Percentiles rank a stretch among this genome's conserved stretches.
phyloP scores from a whole-genome alignment of 2,888 invertebrate species.

The Cataglyphis cursor region DNA sequence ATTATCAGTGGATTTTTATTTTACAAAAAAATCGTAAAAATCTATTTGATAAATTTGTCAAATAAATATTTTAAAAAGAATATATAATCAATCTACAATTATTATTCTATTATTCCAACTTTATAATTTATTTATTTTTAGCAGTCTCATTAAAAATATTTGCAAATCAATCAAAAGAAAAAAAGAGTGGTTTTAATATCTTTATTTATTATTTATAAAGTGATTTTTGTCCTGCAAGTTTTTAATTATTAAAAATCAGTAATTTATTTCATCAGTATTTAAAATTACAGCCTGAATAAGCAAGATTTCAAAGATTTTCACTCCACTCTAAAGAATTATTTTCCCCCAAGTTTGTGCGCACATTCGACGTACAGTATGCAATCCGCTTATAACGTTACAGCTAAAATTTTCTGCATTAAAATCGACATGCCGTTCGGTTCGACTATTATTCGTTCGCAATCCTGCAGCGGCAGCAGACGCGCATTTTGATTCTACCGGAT shows the following conservation, averaged over 20 bases:
- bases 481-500: conserved; percentile 61
- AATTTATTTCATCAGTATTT: neutral
- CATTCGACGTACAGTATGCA: conserved; percentile 8
- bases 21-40: neutral
- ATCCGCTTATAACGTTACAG: conserved; percentile 49
- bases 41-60: neutral
- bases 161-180: neutral
- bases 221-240: neutral
- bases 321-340: conserved; percentile 8
- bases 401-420: conserved; percentile 32
- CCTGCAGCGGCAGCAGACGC: conserved; percentile 42
- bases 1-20: neutral
- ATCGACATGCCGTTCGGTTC: conserved; percentile 29
- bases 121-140: neutral
- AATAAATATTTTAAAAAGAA: neutral
- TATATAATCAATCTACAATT: conserved; percentile 21
- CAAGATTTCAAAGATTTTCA: neutral
- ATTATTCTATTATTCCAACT: neutral
- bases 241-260: neutral
- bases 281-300: neutral
- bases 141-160: neutral
- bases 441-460: conserved; percentile 52
- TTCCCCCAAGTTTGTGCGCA: neutral
- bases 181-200: neutral
- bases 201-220: too few species aligned